Evolutionary conservation across 2,113 vertebrate genomes (phyloP).

Genomic region (Pachyramphus minor): DNA sequence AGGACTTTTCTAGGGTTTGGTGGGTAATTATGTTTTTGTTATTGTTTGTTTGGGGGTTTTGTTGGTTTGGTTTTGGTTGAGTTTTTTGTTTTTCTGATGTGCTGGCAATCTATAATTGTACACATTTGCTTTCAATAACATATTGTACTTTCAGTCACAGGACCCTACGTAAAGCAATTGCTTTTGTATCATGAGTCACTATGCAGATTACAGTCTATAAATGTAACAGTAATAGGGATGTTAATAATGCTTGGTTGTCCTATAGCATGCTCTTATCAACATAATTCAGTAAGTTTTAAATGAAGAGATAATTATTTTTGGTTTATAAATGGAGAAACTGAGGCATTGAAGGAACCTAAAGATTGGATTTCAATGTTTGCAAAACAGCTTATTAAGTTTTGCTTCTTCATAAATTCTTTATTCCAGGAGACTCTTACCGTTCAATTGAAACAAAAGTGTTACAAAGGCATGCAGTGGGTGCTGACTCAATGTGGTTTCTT

Average conservation of each 20-base stretch:
- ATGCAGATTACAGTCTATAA: not conserved
- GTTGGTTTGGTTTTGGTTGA: too few species aligned
- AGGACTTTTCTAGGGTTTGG: not conserved
- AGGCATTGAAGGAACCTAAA: not conserved
- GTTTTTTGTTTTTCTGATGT: not conserved
- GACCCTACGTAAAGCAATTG: not conserved
- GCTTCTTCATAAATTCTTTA: not conserved
- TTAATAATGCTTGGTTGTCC: not conserved
- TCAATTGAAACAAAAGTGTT: not conserved
- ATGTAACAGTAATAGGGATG: not conserved
- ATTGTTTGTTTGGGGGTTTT: too few species aligned
- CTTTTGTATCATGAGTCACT: not conserved
- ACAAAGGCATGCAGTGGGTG: accelerated
- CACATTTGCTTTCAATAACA: not conserved
- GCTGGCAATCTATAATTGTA: not conserved
- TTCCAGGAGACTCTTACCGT: not conserved
- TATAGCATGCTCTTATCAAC: not conserved
- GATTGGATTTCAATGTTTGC: not conserved
- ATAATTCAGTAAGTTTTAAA: not conserved
- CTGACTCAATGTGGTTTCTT: not conserved
- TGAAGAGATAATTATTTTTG: not conserved
- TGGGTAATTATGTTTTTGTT: not conserved
- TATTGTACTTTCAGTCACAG: not conserved
- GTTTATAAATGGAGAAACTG: not conserved
- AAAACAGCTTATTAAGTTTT: not conserved